A percentile compares a stretch with the other conserved stretches of the same genome.
Evolutionary conservation across 2,797 vertebrate species (phyloP).

Genomic region (Chrosomus eos): DNA sequence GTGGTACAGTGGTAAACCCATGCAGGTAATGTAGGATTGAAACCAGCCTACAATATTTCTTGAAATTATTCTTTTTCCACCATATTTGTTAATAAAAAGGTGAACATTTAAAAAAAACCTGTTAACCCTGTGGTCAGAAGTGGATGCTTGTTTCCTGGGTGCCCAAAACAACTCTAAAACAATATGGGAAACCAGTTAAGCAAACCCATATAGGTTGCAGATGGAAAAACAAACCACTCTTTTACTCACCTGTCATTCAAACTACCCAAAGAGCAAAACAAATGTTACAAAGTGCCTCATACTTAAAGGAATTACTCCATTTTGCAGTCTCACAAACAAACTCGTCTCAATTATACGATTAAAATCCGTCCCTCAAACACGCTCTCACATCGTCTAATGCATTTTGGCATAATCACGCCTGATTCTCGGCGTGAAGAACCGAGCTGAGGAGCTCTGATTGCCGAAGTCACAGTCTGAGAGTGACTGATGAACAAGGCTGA

Average conservation of each 20-base stretch:
- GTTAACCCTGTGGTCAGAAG: not conserved
- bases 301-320: not conserved
- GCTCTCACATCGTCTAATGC: not conserved
- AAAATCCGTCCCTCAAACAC: not conserved
- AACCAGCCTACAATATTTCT: not conserved
- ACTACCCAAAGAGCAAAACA: not conserved
- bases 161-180: not conserved
- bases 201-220: not conserved
- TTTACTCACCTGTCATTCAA: conserved; percentile 13
- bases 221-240: not conserved
- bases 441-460: conserved; percentile 43
- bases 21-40: not conserved
- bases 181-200: not conserved
- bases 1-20: not conserved
- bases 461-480: conserved; percentile 45
- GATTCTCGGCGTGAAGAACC: conserved; percentile 42
- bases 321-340: conserved; percentile 34
- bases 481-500: conserved; percentile 52
- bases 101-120: not conserved
- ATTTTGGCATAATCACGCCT: conserved; percentile 29
- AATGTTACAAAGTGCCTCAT: not conserved
- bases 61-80: not conserved
- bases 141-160: not conserved
- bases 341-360: conserved; percentile 7
- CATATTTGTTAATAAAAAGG: not conserved